Percentiles rank a stretch among this genome's conserved stretches.
phyloP scores from a whole-genome alignment of 2,797 vertebrate genomes.

The Lophius americanus region DNA sequence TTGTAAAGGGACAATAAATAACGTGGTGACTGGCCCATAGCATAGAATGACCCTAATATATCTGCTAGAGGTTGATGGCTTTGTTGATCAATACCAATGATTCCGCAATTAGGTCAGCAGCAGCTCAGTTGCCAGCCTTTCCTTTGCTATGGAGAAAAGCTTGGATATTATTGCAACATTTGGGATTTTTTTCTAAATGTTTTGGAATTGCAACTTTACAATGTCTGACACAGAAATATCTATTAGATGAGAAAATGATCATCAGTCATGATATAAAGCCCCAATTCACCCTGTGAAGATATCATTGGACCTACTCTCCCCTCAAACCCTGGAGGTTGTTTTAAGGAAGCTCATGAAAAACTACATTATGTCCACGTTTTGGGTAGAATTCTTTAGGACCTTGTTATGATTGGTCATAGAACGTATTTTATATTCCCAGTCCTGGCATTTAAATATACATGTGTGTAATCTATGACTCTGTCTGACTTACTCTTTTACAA shows the following conservation, averaged over 20 bases:
- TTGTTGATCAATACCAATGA: conserved; percentile 45
- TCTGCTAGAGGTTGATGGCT: conserved; percentile 37
- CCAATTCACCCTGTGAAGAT: conserved; percentile 33
- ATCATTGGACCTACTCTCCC: conserved; percentile 28
- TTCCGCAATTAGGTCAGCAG: conserved; percentile 25
- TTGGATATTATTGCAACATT: neutral
- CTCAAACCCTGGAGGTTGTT: conserved; percentile 61
- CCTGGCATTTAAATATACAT: conserved; percentile 72
- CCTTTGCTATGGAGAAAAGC: neutral
- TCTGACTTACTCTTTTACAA: neutral
- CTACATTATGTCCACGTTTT: conserved; percentile 63
- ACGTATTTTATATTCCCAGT: conserved; percentile 67
- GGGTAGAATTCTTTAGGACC: conserved; percentile 68
- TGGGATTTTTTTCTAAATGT: neutral
- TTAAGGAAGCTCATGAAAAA: conserved; percentile 68
- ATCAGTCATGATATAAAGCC: conserved; percentile 29
- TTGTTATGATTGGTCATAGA: conserved; percentile 68
- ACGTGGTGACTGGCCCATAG: conserved; percentile 27
- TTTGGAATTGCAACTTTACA: too few relatives aligned
- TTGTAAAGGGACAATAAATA: conserved; percentile 47
- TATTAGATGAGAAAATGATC: conserved; percentile 2
- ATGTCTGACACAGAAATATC: neutral
- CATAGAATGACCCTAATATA: conserved; percentile 35
- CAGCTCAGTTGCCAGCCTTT: conserved; percentile 17
- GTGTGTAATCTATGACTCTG: conserved; percentile 58